phyloP scores from a whole-genome alignment of 2,113 vertebrate genomes.

The Nettapus auritus region DNA sequence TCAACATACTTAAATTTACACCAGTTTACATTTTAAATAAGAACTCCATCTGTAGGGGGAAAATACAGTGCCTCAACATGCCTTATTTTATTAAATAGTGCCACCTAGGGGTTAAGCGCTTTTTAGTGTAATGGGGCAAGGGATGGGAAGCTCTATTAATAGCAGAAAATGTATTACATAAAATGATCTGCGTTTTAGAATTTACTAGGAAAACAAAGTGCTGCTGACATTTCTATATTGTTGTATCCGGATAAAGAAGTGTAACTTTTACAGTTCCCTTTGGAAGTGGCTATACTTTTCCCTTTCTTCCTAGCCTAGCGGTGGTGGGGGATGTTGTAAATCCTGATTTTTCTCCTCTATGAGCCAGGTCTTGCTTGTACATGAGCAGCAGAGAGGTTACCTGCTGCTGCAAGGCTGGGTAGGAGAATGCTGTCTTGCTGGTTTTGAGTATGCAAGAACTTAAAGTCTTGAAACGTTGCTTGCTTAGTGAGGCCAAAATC shows the following conservation, averaged over 20 bases:
- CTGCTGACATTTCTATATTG: not conserved
- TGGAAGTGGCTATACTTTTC: not conserved
- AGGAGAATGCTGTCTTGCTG: not conserved
- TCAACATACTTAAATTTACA: not conserved
- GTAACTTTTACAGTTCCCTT: not conserved
- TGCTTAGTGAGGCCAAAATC: not conserved
- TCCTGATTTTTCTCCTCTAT: not conserved
- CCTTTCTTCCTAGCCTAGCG: not conserved
- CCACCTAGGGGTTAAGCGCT: slow-evolving; percentile 58
- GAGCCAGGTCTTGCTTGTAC: not conserved
- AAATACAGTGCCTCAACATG: not conserved
- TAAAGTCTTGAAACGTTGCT: not conserved
- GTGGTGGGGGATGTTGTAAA: not conserved
- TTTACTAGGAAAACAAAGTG: not conserved
- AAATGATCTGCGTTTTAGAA: not conserved
- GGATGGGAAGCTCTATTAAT: not conserved
- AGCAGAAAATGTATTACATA: not conserved
- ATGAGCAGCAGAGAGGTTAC: not conserved
- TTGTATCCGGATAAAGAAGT: not conserved
- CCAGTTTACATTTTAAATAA: not conserved
- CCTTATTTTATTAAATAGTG: not conserved
- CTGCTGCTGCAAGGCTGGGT: not conserved
- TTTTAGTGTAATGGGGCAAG: not conserved
- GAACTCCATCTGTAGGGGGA: not conserved
- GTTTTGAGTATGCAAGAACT: not conserved